phyloP scores from a whole-genome alignment of 2,888 invertebrate species.

The Alentia gelatinosa region DNA sequence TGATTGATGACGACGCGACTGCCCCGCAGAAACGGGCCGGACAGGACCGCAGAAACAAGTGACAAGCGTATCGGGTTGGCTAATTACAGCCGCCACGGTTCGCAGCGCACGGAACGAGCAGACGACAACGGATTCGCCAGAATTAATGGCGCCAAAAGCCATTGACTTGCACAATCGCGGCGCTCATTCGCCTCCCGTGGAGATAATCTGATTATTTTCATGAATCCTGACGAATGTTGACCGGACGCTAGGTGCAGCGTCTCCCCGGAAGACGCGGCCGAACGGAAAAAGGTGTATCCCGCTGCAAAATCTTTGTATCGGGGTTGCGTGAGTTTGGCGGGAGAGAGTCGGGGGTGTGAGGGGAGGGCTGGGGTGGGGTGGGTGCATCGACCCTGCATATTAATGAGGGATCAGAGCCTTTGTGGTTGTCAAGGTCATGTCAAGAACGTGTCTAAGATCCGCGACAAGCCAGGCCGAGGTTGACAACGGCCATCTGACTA shows the following conservation, averaged over 20 bases:
- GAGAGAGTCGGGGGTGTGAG: not conserved
- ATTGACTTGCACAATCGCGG: slow-evolving; percentile 20
- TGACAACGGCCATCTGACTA: too few species aligned
- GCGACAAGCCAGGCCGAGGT: too few species aligned
- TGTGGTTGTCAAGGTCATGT: not conserved
- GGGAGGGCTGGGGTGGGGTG: not conserved
- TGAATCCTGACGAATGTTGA: not conserved
- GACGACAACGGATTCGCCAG: not conserved
- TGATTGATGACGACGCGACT: slow-evolving; percentile 18
- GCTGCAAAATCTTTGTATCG: not conserved
- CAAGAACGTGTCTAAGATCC: not conserved
- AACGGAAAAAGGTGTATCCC: slow-evolving; percentile 28
- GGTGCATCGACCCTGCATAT: not conserved
- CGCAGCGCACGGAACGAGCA: not conserved
- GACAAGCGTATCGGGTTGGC: slow-evolving; percentile 50
- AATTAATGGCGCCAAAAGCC: slow-evolving; percentile 43
- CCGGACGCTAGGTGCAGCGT: not conserved
- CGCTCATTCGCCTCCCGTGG: not conserved
- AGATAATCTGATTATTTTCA: slow-evolving; percentile 47
- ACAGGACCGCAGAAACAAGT: slow-evolving; percentile 43
- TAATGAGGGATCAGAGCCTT: slow-evolving; percentile 18
- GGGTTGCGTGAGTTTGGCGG: not conserved
- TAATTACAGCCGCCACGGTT: slow-evolving; percentile 51
- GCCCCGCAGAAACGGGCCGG: not conserved
- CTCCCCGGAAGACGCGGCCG: slow-evolving; percentile 40